Percentiles rank a stretch among this genome's conserved stretches.
Evolutionary conservation across 1,140 invertebrate species (phyloP).

Genomic region (Coenobita brevimanus): DNA sequence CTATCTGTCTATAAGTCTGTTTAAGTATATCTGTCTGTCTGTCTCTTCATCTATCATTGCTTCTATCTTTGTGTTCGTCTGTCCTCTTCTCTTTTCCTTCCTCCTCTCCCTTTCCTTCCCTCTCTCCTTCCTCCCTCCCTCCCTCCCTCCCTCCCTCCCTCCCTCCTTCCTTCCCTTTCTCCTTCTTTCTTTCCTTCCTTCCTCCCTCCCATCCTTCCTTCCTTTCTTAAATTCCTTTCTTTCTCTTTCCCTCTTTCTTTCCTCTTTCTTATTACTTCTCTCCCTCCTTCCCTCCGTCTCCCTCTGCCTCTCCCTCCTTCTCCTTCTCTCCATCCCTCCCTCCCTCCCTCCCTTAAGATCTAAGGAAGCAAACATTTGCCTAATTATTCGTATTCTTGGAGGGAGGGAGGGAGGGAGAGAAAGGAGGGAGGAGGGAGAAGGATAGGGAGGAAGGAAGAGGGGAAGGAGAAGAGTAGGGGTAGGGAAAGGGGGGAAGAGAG

Average conservation of each 20-base stretch:
- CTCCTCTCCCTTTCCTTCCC: not conserved
- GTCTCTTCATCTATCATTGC: too few relatives aligned
- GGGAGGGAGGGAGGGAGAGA: not conserved
- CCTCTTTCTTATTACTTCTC: not conserved
- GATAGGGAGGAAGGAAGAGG: not conserved
- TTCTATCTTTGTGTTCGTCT: too few relatives aligned
- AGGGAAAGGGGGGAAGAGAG: conserved; percentile 1
- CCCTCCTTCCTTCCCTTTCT: not conserved
- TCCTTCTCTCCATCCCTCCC: not conserved
- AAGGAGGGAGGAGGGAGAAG: not conserved
- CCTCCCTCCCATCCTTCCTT: not conserved
- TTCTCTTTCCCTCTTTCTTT: not conserved
- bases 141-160: too few relatives aligned
- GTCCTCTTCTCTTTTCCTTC: too few relatives aligned
- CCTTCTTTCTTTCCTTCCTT: not conserved
- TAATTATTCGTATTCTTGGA: not conserved
- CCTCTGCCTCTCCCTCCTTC: not conserved
- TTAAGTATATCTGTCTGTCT: too few relatives aligned
- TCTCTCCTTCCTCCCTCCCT: not conserved
- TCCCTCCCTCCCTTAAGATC: too few relatives aligned
- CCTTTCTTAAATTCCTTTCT: not conserved
- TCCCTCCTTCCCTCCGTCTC: not conserved
- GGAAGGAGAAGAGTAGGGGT: too few relatives aligned
- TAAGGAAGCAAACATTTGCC: not conserved
- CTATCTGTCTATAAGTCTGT: too few relatives aligned